Base-by-base conservation (phyloP, 2,797 vertebrate genomes). In the Galagoides demidoff region DNA sequence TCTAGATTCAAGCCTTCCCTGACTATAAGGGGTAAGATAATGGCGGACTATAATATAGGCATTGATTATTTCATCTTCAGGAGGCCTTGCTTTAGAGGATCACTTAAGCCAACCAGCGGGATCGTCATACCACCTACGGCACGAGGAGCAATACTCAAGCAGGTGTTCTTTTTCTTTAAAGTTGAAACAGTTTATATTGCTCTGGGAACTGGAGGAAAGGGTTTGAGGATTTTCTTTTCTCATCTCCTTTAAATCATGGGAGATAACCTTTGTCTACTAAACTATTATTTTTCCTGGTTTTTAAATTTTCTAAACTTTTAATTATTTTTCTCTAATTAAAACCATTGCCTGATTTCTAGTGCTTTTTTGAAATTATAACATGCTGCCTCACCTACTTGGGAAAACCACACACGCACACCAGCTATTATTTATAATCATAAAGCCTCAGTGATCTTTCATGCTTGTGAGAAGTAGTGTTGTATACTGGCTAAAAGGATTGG, bases 311-410 rank as follows among this genome's bases (percentile, higher is more conserved):
- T 82, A 74, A 73, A 94, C 37, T 85, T 95, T 31, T 82, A 34
- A 59, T 85, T 37, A 64, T 64, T 96, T 95, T 89, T 66, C 70
- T 92, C 57, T 95, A 37, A 90, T 82, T 85, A 76, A 95, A 97
- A 71, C 19, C 37, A 55, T 64, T 76, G 31, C 19, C 39, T 76
- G 61, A 63, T 92, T 92, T 78, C 66, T 39, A 37, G n/a, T 64
- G 8, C 89, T 68, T 82, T 88, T 70, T 34, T 22, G 64, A 49
- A 45, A 86, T 94, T 9, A 3, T 70, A 25, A 49, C 37, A 76
- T 61, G 25, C 37, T 92, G 27, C 39, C 45, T 87, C 16, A 11
- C 52, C 39, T 89, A 31, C 8, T 55, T 89, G 37, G 63, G n/a
- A 84, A 94, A 90, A 82, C 19, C 29, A 73, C 31, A 34, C 10